Percentiles rank a stretch among this genome's conserved stretches.
phyloP scores from a whole-genome alignment of 2,797 vertebrate genomes.

The Trichosurus vulpecula region DNA sequence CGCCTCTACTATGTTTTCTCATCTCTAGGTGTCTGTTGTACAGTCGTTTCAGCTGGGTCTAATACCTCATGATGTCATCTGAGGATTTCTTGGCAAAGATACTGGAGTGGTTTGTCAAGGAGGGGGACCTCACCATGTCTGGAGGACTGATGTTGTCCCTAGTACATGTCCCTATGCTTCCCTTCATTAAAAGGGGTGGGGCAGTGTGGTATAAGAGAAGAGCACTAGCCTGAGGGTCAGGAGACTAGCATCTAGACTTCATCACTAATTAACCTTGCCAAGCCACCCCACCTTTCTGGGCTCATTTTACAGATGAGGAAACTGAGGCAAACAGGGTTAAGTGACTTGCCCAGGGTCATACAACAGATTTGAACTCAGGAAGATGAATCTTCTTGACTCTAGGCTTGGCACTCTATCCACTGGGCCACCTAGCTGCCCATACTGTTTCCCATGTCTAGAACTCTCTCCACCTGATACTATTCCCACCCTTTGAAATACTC shows the following conservation, averaged over 20 bases:
- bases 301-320: not conserved
- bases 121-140: too few relatives aligned
- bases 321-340: not conserved
- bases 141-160: too few relatives aligned
- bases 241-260: too few relatives aligned
- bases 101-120: not conserved
- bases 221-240: too few relatives aligned
- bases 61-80: not conserved
- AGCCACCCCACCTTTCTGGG: too few relatives aligned
- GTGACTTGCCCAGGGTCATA: not conserved
- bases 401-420: not conserved
- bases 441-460: not conserved
- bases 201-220: too few relatives aligned
- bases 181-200: too few relatives aligned
- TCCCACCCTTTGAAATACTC: not conserved
- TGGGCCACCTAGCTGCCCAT: not conserved
- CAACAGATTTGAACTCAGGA: not conserved
- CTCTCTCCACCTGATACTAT: not conserved
- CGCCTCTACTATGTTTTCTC: not conserved
- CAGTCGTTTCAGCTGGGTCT: not conserved
- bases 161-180: too few relatives aligned
- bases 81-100: not conserved
- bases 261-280: too few relatives aligned
- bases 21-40: not conserved
- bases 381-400: not conserved